These are phyloP conservation scores for Melipona quadrifasciata DNA, from an alignment of 1,140 invertebrate genomes.

Conservation along the genomic window DNA sequence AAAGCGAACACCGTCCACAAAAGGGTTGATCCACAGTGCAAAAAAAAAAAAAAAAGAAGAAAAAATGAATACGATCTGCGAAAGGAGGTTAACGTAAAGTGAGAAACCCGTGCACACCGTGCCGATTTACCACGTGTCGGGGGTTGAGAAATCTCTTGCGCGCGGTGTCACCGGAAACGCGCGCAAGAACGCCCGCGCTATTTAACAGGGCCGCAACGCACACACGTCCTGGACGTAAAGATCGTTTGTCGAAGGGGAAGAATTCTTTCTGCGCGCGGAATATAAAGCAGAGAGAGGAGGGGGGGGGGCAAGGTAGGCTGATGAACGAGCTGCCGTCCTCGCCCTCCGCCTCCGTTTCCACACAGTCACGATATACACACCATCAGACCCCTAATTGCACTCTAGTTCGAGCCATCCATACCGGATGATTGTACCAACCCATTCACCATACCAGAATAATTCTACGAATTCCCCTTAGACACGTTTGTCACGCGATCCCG, in stretches of 20 bases:
- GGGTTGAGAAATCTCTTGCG: neutral
- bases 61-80: too few species aligned
- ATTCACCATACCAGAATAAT: conserved; percentile 45
- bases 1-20: too few species aligned
- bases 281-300: neutral
- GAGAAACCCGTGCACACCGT: neutral
- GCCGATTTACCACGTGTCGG: neutral
- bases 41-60: too few species aligned
- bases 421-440: conserved; percentile 26
- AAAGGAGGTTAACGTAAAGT: too few species aligned
- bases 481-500: conserved; percentile 47
- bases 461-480: conserved; percentile 45
- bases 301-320: neutral
- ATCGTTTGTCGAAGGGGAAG: neutral
- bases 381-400: conserved; percentile 25
- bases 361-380: neutral
- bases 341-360: too few species aligned
- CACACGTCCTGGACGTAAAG: neutral
- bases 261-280: neutral
- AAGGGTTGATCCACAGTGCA: too few species aligned
- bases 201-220: neutral
- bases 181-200: neutral
- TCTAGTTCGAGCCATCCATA: neutral
- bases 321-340: neutral
- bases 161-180: neutral